Evolutionary conservation across 2,888 invertebrate species (phyloP), one percentile per base, ranked within the genome.

Genomic region (Lordiphosa andalusiaca): DNA sequence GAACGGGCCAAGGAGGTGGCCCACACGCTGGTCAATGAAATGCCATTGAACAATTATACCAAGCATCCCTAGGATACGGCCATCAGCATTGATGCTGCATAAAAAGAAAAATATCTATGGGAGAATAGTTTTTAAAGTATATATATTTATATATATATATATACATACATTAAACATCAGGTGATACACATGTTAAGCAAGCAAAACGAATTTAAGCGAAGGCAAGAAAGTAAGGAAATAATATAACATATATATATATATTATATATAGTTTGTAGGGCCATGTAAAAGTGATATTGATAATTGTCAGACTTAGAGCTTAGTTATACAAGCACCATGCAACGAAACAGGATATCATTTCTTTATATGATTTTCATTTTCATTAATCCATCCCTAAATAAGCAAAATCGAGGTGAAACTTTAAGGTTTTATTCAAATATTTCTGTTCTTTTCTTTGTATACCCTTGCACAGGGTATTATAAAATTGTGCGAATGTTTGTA

Each of bases 1-100:
- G 88, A 88, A 54, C 83, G 89, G 41, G 83, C 77, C 69, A 88
- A 88, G 73, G 88, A 85, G 67, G 88, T 87, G 68, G 71, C 85
- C 23, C 87, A 87, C 62, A 85, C 87, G 44, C 78, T 87, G 67
- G 87, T 87, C 56, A 86, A 77, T 53, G 88, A 88, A 65, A 88
- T 88, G 80, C 88, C 88, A 25, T 65, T 88, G 60, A 88, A 88
- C 56, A 88, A 88, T 69, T 88, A 88, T 52, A 88, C 88, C 30
- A 88, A 88, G 74, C 88, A 88, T 87, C 88, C 88, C 73, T 88
- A 88, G 87, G 85, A 78, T 47, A 81, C 73, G 71, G 84, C 63
- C 61, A 67, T 73, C 35, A 70, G 74, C 73, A 71, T 66, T 44
- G 72, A 70, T 66, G 71, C 73, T 69, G 72, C 73, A 42, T 78